Percentiles rank a stretch among this genome's conserved stretches.
Conservation (phyloP, 2,797 vertebrate species). For the Enoplosus armatus region DNA sequence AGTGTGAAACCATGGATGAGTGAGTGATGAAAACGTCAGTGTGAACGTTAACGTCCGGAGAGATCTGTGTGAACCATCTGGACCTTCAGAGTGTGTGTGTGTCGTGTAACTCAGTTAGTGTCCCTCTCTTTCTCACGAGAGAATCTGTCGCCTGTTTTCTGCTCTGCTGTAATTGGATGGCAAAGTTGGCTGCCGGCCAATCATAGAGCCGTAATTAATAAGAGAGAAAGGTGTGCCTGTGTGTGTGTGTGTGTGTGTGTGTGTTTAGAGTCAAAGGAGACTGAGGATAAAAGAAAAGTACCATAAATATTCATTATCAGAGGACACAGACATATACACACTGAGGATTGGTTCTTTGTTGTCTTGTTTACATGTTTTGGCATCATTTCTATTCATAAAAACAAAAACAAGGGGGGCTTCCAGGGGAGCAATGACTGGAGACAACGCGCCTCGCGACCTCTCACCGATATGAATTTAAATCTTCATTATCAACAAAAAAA, state of each 20-base stretch:
- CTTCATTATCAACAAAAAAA: too few relatives aligned
- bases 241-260: background rate
- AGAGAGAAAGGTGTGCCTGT: background rate
- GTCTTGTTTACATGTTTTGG: background rate
- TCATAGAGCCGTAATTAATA: background rate
- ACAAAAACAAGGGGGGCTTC: too few relatives aligned
- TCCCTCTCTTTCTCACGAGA: slow-evolving; percentile 18
- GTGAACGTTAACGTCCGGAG: background rate
- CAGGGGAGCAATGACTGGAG: too few relatives aligned
- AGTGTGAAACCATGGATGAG: slow-evolving; percentile 5
- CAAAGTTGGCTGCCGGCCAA: slow-evolving; percentile 24
- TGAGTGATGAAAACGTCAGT: slow-evolving; percentile 26
- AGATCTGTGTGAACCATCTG: slow-evolving; percentile 29
- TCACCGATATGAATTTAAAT: too few relatives aligned
- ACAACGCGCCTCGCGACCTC: too few relatives aligned
- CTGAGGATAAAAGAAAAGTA: background rate
- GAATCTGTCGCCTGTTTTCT: slow-evolving; percentile 37
- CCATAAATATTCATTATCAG: background rate
- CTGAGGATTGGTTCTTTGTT: background rate
- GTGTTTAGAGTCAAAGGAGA: background rate
- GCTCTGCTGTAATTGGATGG: slow-evolving; percentile 21
- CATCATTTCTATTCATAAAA: background rate
- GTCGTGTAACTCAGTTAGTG: background rate
- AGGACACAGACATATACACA: background rate
- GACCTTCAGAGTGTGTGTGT: background rate